These are phyloP conservation scores for Drosophila orosa DNA, from an alignment of 1,140 invertebrate genomes.

Conservation along the genomic window DNA sequence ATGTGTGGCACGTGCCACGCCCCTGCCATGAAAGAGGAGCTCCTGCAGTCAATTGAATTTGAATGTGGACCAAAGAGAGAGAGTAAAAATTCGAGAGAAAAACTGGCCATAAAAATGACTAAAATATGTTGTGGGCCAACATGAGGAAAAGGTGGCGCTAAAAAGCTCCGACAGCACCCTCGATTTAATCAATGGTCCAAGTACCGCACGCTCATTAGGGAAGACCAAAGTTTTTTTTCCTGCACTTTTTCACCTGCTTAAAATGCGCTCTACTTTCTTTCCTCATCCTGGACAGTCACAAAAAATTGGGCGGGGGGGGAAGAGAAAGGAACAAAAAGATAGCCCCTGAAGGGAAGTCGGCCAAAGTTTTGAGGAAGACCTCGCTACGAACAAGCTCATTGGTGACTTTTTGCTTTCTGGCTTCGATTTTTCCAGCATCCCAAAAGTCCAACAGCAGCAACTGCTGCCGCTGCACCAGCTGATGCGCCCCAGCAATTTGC, in stretches of 20 bases:
- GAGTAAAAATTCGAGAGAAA: constrained; percentile 13
- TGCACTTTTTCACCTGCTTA: constrained; percentile 45
- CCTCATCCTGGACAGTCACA: not conserved
- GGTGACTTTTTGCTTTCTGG: constrained; percentile 40
- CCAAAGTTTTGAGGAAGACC: constrained; percentile 50
- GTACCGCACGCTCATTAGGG: constrained; percentile 63
- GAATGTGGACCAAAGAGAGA: constrained; percentile 25
- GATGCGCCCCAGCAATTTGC: constrained; percentile 69
- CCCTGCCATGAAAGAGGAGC: constrained; percentile 15
- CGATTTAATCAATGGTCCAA: constrained; percentile 55
- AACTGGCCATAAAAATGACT: constrained; percentile 41
- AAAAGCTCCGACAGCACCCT: constrained; percentile 8
- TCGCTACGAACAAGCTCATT: constrained; percentile 33
- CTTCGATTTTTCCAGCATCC: constrained; percentile 27
- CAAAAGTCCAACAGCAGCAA: constrained; percentile 13
- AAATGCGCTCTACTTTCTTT: constrained; percentile 29
- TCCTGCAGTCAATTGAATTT: constrained; percentile 67
- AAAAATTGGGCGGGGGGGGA: constrained; percentile 5
- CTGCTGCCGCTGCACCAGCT: constrained; percentile 9
- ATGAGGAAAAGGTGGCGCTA: constrained; percentile 11
- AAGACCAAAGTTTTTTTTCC: constrained; percentile 42
- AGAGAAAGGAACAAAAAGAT: constrained; percentile 14
- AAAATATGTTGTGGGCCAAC: constrained; percentile 51
- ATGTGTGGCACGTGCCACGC: constrained; percentile 62
- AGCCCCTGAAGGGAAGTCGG: constrained; percentile 26